These are phyloP conservation scores for Lepidurus apus DNA, from an alignment of 1,140 invertebrate genomes.

Conservation along the genomic window DNA sequence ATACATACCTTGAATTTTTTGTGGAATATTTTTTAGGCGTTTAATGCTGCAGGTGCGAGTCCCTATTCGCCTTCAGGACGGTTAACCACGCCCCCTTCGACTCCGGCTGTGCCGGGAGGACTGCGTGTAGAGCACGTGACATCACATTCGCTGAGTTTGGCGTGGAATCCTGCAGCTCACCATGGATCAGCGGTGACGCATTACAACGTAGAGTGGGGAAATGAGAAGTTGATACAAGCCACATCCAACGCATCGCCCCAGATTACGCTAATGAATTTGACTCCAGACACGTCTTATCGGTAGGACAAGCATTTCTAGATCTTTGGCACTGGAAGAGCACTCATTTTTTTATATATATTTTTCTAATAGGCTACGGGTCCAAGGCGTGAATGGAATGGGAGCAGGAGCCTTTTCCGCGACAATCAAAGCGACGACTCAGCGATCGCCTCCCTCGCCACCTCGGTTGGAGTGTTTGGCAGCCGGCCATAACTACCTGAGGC, in stretches of 20 bases:
- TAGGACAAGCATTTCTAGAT: conserved; percentile 40
- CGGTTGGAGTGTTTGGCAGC: conserved; percentile 61
- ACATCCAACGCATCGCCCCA: conserved; percentile 48
- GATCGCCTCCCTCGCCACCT: conserved; percentile 70
- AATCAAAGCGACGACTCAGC: conserved; percentile 62
- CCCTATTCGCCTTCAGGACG: conserved; percentile 60
- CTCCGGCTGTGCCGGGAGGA: conserved; percentile 61
- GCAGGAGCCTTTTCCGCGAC: conserved; percentile 67
- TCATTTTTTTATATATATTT: conserved; percentile 32
- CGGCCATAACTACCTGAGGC: conserved; percentile 72
- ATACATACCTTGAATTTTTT: conserved; percentile 1
- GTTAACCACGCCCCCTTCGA: conserved; percentile 62
- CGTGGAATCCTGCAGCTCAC: conserved; percentile 63
- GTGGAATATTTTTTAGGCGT: conserved; percentile 50
- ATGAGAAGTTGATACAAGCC: conserved; percentile 50
- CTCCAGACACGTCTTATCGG: conserved; percentile 55
- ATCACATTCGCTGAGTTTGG: conserved; percentile 59
- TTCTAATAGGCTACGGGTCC: conserved; percentile 59
- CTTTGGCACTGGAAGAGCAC: not conserved
- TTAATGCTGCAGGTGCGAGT: conserved; percentile 68
- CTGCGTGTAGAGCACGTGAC: conserved; percentile 54
- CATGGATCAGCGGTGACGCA: conserved; percentile 66
- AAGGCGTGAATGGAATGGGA: conserved; percentile 76
- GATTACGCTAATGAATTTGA: conserved; percentile 47
- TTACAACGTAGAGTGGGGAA: conserved; percentile 69